Percentiles rank a stretch among this genome's conserved stretches.
These are phyloP conservation scores for Acronicta psi DNA, from an alignment of 2,888 invertebrate species.

Conservation along the genomic window DNA sequence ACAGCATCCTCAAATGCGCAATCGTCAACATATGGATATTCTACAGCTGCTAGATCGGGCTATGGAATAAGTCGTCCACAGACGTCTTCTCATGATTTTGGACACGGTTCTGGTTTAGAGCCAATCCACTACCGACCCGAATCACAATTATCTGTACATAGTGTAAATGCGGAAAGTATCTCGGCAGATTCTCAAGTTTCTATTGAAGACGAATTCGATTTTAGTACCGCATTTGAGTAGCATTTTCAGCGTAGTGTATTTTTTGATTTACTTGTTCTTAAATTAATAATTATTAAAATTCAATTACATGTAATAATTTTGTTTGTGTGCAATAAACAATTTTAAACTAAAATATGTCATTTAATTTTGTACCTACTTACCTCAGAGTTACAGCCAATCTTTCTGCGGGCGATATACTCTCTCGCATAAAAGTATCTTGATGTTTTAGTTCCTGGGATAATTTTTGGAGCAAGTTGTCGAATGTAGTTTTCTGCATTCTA, in stretches of 20 bases:
- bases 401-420: conserved; percentile 47
- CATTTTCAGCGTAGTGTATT: conserved; percentile 47
- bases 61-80: conserved; percentile 50
- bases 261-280: conserved; percentile 46
- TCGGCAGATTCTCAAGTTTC: conserved; percentile 51
- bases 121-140: conserved; percentile 49
- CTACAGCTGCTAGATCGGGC: conserved; percentile 52
- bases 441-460: conserved; percentile 46
- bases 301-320: conserved; percentile 45
- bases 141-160: conserved; percentile 51
- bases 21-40: conserved; percentile 51
- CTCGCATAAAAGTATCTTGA: conserved; percentile 48
- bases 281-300: conserved; percentile 45
- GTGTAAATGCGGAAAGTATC: conserved; percentile 52
- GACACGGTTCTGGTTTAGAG: conserved; percentile 50
- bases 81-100: conserved; percentile 51
- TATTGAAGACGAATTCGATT: conserved; percentile 53
- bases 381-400: conserved; percentile 50
- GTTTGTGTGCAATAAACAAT: conserved; percentile 36
- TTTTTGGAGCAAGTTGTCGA: conserved; percentile 43
- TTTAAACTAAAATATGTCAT: too few species aligned
- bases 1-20: conserved; percentile 50
- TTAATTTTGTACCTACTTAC: conserved; percentile 45
- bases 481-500: conserved; percentile 42
- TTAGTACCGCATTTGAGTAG: conserved; percentile 51